Conservation (phyloP, 2,113 vertebrate species). For the Psephotus haematonotus region DNA sequence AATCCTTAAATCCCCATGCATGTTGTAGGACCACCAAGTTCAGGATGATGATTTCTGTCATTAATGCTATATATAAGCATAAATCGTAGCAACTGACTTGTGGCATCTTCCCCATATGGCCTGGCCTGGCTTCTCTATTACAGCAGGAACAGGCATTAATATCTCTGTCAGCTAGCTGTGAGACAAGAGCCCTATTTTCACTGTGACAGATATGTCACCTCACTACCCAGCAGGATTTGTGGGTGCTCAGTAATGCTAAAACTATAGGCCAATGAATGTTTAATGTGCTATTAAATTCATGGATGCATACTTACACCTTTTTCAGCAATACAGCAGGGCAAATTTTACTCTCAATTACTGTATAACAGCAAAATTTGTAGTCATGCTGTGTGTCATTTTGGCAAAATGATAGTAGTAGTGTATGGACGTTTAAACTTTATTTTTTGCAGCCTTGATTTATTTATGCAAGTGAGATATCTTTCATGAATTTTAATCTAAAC, state of each 20-base stretch:
- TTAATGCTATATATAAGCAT: not conserved
- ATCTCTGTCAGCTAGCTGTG: not conserved
- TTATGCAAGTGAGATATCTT: constrained; percentile 68
- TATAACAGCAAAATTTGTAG: not conserved
- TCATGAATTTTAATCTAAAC: constrained; percentile 75
- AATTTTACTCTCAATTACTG: not conserved
- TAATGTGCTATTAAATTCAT: not conserved
- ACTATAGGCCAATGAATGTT: not conserved
- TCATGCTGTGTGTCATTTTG: constrained; percentile 25
- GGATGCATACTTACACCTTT: not conserved
- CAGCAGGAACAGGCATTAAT: not conserved
- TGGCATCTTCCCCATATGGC: not conserved
- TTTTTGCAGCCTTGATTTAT: constrained; percentile 75
- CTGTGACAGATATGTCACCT: not conserved
- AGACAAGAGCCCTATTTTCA: not conserved
- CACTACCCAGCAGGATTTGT: not conserved
- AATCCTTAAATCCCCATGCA: not conserved
- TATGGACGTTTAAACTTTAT: constrained; percentile 71
- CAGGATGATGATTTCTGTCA: not conserved
- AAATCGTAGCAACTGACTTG: not conserved
- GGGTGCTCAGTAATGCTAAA: not conserved
- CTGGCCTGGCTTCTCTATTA: not conserved
- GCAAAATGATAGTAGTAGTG: constrained; percentile 58
- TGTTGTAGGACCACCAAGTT: not conserved
- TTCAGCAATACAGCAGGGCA: not conserved